Base-by-base conservation (phyloP, 2,797 vertebrate genomes). In the Gymnothorax javanicus region DNA sequence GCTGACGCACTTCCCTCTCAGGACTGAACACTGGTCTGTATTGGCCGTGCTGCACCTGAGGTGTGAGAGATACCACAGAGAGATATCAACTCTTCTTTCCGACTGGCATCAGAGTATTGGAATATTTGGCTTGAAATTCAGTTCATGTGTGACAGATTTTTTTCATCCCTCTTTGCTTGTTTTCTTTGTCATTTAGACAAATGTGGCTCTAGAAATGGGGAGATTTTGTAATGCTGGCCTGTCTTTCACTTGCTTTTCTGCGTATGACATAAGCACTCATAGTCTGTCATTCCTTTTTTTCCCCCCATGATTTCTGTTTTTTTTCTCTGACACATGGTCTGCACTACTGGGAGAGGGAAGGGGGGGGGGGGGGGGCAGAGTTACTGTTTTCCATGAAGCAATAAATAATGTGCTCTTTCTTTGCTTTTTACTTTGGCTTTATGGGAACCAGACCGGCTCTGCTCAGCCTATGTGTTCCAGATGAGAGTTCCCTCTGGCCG, bases 401-500 rank as follows among this genome's bases (percentile, higher is more conserved):
- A 91, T 95, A 94, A 95, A 94, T 94, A 94, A 94, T 89, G 93
- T 85, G 43, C 52, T 85, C 90, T 20, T 17, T 89, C 88, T 88
- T 87, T 85, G 90, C 91, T 89, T 88, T 88, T 87, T 85, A 90
- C 91, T 94, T 89, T 75, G 73, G 87, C 92, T 95, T 96, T 95
- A 95, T 95, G 92, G 92, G 95, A 95, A 94, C 94, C 95, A 95
- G 94, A 95, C 91, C 87, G 89, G 93, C 90, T 93, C 95, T 95
- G 95, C 95, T 93, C 94, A 91, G 93, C 94, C 95, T 94, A 95
- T 96, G 94, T 95, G 95, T 96, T 95, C 92, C 90, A 88, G 91
- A 89, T 92, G 93, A 94, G 91, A 91, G 90, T 91, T 89, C 92
- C 89, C 90, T 90, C 83, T 93, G 90, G 94, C 90, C 92, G 88